These are phyloP conservation scores for Notocelia uddmanniana DNA, from an alignment of 2,888 invertebrate genomes.

Conservation along the genomic window DNA sequence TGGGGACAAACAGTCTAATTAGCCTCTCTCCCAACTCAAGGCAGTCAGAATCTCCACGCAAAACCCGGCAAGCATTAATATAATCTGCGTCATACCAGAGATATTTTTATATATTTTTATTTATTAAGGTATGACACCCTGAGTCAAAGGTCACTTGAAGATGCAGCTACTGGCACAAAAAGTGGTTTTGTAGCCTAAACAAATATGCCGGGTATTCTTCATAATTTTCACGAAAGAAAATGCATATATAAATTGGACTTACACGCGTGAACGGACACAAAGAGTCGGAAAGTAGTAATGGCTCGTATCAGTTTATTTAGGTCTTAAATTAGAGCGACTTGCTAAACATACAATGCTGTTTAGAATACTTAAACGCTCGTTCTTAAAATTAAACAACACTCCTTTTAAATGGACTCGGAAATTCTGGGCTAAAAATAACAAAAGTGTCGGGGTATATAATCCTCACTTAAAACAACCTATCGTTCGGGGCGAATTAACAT, in stretches of 20 bases:
- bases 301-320: constrained; percentile 19
- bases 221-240: neutral
- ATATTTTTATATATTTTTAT: no score
- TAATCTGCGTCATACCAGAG: no score
- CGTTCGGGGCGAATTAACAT: constrained; percentile 18
- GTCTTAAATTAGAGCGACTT: constrained; percentile 11
- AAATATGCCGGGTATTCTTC: neutral
- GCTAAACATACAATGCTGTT: neutral
- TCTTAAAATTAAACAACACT: constrained; percentile 15
- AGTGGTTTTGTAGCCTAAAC: neutral
- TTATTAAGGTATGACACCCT: no score
- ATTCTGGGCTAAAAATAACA: constrained; percentile 13
- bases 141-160: neutral
- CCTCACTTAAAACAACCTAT: constrained; percentile 14
- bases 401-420: constrained; percentile 11
- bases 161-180: neutral
- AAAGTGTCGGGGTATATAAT: constrained; percentile 23
- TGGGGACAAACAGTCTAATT: no score
- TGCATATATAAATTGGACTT: neutral
- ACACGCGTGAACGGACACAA: neutral
- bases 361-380: neutral
- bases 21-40: no score
- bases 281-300: neutral
- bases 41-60: no score
- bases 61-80: no score